These are phyloP conservation scores for Ifrita kowaldi DNA, from an alignment of 2,113 vertebrate genomes.

Conservation along the genomic window DNA sequence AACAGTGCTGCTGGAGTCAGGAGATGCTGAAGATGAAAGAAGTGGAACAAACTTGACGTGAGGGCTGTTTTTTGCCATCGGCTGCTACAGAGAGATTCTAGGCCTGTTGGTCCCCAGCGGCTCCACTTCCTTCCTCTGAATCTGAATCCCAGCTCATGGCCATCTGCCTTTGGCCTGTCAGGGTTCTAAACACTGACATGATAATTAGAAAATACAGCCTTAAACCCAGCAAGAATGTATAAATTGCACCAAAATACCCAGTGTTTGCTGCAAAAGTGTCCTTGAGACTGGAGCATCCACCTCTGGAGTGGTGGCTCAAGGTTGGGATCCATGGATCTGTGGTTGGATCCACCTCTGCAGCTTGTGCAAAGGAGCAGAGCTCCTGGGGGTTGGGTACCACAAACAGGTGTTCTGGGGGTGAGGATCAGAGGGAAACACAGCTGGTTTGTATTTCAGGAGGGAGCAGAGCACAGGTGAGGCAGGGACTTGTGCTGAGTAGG, in stretches of 20 bases:
- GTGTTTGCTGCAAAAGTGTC: not conserved
- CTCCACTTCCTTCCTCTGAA: not conserved
- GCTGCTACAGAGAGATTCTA: not conserved
- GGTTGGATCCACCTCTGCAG: not conserved
- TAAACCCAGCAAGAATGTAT: not conserved
- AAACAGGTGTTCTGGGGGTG: accelerated
- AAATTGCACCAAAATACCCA: not conserved
- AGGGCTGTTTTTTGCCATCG: not conserved
- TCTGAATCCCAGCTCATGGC: not conserved
- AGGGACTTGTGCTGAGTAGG: not conserved
- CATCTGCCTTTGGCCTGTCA: not conserved
- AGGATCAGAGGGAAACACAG: not conserved
- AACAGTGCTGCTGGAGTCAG: not conserved
- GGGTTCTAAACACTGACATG: not conserved
- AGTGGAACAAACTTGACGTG: not conserved
- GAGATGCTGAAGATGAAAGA: slow-evolving; percentile 29
- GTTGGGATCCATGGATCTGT: accelerated
- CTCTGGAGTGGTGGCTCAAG: too few species aligned
- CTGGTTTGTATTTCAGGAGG: accelerated
- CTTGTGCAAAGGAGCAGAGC: not conserved
- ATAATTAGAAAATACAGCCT: not conserved
- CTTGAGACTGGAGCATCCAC: not conserved
- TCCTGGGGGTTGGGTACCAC: not conserved
- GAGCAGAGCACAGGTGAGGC: not conserved
- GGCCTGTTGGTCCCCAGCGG: not conserved